phyloP scores from a whole-genome alignment of 2,888 invertebrate species.

The Drosophila infuscata region DNA sequence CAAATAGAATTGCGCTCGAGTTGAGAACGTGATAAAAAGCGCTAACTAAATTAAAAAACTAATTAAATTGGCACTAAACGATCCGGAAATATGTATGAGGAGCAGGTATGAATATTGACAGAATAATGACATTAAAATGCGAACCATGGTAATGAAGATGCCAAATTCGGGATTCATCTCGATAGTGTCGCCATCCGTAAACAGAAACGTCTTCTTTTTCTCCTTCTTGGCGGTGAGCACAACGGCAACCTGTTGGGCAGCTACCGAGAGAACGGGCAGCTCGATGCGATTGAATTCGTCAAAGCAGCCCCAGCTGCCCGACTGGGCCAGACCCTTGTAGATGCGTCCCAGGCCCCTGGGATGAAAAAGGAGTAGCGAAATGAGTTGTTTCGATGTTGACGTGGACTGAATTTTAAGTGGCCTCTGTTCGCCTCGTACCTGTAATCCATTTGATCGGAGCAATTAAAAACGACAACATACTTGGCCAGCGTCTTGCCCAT shows the following conservation, averaged over 20 bases:
- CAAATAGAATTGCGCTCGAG: conserved; percentile 21
- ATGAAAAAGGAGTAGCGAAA: conserved; percentile 22
- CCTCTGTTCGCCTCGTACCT: conserved; percentile 83
- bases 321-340: conserved; percentile 97
- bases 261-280: conserved; percentile 96
- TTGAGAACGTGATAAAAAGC: conserved; percentile 32
- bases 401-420: conserved; percentile 50
- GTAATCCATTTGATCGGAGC: conserved; percentile 99
- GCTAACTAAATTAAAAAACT: conserved; percentile 46
- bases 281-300: conserved; percentile 99
- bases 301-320: conserved; percentile 99
- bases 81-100: neutral
- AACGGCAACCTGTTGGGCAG: conserved; percentile 98
- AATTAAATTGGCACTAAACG: conserved; percentile 33
- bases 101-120: neutral
- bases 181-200: conserved; percentile 97
- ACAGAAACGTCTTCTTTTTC: conserved; percentile 94
- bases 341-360: conserved; percentile 95
- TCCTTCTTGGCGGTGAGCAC: conserved; percentile 97
- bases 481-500: conserved; percentile 99
- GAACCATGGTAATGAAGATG: conserved; percentile 98
- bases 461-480: conserved; percentile 98
- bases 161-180: conserved; percentile 98
- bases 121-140: conserved; percentile 17
- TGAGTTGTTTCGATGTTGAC: conserved; percentile 30